Percentiles rank a stretch among this genome's conserved stretches.
These are phyloP conservation scores for Anolis apletophallus DNA, from an alignment of 2,797 vertebrate species.

Conservation along the genomic window DNA sequence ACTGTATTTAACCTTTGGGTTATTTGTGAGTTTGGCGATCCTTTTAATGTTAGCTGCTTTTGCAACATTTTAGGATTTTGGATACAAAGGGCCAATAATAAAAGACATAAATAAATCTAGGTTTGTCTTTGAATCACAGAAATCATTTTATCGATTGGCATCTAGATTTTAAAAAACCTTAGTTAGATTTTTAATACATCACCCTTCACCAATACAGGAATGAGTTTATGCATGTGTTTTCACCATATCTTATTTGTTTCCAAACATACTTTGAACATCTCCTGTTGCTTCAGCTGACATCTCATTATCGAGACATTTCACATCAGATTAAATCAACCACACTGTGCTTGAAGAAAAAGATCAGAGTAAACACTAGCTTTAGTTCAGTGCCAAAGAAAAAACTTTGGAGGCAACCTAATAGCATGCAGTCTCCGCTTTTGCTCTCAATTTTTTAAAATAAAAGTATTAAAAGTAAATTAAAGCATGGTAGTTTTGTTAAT, in stretches of 20 bases:
- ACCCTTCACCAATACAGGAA: not conserved
- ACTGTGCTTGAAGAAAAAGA: not conserved
- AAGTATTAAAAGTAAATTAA: not conserved
- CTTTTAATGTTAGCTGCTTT: not conserved
- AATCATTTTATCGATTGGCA: not conserved
- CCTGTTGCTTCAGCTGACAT: conserved; percentile 14
- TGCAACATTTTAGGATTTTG: not conserved
- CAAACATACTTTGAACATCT: not conserved
- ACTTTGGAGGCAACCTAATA: not conserved
- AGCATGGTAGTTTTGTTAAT: not conserved
- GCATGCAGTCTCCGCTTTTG: not conserved
- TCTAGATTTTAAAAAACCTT: not conserved
- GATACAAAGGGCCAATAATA: not conserved
- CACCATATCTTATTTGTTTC: conserved; percentile 1
- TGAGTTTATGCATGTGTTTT: not conserved
- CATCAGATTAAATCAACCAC: not conserved
- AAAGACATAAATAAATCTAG: not conserved
- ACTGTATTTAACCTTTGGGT: not conserved
- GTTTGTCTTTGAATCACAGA: not conserved
- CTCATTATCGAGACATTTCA: not conserved
- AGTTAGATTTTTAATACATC: not conserved
- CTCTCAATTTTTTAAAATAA: not conserved
- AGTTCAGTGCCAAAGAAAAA: not conserved
- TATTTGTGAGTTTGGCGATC: not conserved
- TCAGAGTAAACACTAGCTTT: not conserved